These are phyloP conservation scores for Acanthopagrus latus DNA, from an alignment of 2,797 vertebrate genomes.

Conservation along the genomic window DNA sequence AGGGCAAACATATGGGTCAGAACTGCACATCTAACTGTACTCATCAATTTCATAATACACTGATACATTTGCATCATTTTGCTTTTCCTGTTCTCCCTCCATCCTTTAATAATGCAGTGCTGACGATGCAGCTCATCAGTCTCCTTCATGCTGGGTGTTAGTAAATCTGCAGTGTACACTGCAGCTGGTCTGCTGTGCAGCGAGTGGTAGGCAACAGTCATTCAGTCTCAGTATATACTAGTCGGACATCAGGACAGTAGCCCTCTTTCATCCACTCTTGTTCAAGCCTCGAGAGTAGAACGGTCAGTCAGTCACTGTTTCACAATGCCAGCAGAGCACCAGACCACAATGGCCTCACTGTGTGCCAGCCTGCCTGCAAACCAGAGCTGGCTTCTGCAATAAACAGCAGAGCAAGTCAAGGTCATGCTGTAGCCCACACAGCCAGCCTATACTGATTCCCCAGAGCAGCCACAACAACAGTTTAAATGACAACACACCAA, in stretches of 20 bases:
- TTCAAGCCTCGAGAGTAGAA: slow-evolving; percentile 40
- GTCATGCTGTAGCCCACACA: slow-evolving; percentile 34
- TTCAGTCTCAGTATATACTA: slow-evolving; percentile 33
- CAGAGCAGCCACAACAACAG: not conserved
- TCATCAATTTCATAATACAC: no score
- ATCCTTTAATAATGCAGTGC: slow-evolving; percentile 6
- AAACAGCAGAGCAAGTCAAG: slow-evolving; percentile 45
- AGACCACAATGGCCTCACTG: slow-evolving; percentile 60
- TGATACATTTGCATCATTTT: not conserved
- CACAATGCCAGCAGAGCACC: slow-evolving; percentile 37
- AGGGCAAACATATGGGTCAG: not conserved
- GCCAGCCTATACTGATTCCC: not conserved
- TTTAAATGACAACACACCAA: slow-evolving; percentile 8
- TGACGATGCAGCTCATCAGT: slow-evolving; percentile 16
- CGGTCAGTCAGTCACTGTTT: slow-evolving; percentile 42
- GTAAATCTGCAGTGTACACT: slow-evolving; percentile 39
- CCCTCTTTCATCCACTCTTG: slow-evolving; percentile 49
- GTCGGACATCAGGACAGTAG: slow-evolving; percentile 46
- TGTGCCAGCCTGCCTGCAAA: slow-evolving; percentile 28
- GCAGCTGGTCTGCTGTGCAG: slow-evolving; percentile 26
- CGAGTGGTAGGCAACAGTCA: slow-evolving; percentile 25
- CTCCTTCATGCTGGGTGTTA: not conserved
- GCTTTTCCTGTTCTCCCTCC: not conserved
- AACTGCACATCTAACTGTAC: not conserved
- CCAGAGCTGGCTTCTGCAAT: slow-evolving; percentile 25